Conservation (phyloP, 2,797 vertebrate species). For the Acanthis flammea region DNA sequence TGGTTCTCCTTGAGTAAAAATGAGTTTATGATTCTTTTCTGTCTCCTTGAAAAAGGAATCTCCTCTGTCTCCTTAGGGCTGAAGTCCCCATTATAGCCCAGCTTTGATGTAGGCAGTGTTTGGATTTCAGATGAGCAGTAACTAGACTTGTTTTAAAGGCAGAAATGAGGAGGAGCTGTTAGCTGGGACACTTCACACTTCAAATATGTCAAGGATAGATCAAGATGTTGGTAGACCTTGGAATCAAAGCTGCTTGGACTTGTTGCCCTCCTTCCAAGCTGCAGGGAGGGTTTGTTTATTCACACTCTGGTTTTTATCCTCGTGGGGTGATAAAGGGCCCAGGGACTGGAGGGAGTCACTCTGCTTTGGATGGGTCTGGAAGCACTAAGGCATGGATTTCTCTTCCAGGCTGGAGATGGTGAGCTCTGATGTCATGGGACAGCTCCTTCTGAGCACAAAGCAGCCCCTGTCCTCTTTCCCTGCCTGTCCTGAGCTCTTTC, state of each 20-base stretch:
- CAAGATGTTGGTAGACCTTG: neutral
- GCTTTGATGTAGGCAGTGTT: neutral
- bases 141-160: neutral
- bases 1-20: neutral
- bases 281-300: neutral
- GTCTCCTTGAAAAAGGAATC: neutral
- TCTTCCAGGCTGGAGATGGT: neutral
- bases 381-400: neutral
- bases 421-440: neutral
- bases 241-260: neutral
- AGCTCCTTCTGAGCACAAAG: neutral
- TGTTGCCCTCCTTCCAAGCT: neutral
- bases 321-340: neutral
- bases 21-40: neutral
- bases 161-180: neutral
- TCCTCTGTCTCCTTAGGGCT: neutral
- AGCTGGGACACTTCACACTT: neutral
- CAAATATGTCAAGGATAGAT: neutral
- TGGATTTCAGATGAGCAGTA: neutral
- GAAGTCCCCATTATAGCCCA: neutral
- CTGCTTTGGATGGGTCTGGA: neutral
- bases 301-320: neutral
- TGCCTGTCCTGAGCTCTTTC: neutral
- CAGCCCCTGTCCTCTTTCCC: neutral
- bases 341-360: neutral